Conservation (phyloP, 2,113 vertebrate species). For the Cromileptes altivelis region DNA sequence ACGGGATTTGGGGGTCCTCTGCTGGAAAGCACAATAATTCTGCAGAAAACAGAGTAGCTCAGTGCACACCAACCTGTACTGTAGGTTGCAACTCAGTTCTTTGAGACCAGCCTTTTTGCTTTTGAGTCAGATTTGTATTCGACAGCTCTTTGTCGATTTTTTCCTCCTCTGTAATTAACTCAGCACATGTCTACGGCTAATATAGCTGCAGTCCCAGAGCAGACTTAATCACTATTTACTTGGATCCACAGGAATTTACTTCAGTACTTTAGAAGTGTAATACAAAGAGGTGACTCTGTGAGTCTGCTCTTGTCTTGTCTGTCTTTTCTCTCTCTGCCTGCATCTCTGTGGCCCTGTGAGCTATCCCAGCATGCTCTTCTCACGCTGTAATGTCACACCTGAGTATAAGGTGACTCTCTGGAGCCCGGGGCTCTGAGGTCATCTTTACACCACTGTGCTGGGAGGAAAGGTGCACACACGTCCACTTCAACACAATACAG, state of each 20-base stretch:
- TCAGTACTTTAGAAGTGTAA: not conserved
- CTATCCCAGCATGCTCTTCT: conserved; percentile 83
- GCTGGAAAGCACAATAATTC: not conserved
- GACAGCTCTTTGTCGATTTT: not conserved
- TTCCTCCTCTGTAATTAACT: not conserved
- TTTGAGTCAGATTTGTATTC: not conserved
- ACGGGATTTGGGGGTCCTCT: too few species aligned
- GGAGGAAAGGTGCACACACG: conserved; percentile 41
- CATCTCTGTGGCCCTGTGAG: conserved; percentile 59
- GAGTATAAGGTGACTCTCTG: conserved; percentile 82
- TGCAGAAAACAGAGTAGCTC: not conserved
- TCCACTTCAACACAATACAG: conserved; percentile 8
- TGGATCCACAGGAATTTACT: conserved; percentile 15
- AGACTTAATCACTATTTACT: not conserved
- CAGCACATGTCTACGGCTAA: not conserved
- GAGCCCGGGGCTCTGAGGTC: conserved; percentile 69
- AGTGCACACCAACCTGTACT: conserved; percentile 1
- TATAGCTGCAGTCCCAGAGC: not conserved
- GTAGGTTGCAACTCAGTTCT: not conserved
- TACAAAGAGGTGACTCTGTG: conserved; percentile 42
- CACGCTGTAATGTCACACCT: conserved; percentile 86
- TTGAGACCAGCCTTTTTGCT: not conserved
- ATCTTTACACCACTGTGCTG: conserved; percentile 75
- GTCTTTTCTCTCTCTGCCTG: conserved; percentile 34
- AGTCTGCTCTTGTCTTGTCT: conserved; percentile 41